Evolutionary conservation across 2,113 vertebrate genomes (phyloP).

Genomic region (Mirza zaza): DNA sequence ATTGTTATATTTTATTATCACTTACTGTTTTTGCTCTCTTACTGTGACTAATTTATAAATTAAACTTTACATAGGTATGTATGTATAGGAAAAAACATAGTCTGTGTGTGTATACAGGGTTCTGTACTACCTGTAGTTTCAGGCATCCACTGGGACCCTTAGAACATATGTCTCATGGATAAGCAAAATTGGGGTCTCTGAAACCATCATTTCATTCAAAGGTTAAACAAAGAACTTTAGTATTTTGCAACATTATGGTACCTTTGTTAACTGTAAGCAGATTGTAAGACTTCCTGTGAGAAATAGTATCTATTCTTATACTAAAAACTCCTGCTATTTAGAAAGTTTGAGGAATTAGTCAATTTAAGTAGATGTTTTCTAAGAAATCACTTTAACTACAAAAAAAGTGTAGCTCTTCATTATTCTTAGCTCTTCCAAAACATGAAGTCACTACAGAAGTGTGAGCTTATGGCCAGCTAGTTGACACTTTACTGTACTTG

Average conservation of each 20-base stretch:
- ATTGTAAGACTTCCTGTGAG: neutral
- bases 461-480: neutral
- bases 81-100: neutral
- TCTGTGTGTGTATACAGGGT: neutral
- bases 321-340: neutral
- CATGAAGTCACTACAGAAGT: neutral
- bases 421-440: constrained; percentile 41
- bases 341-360: neutral
- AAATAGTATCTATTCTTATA: neutral
- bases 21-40: neutral
- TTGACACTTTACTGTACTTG: neutral
- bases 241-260: neutral
- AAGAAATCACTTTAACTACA: constrained; percentile 34
- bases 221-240: constrained; percentile 7
- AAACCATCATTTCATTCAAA: neutral
- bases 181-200: neutral
- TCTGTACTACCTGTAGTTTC: neutral
- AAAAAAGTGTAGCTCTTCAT: neutral
- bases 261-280: neutral
- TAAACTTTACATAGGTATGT: neutral
- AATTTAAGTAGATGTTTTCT: constrained; percentile 16
- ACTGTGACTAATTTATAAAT: neutral
- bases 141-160: neutral
- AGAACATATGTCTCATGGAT: neutral
- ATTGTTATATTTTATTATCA: neutral